Evolutionary conservation across 2,797 vertebrate species (phyloP).

Genomic region (Neosilurus hyrtlii): DNA sequence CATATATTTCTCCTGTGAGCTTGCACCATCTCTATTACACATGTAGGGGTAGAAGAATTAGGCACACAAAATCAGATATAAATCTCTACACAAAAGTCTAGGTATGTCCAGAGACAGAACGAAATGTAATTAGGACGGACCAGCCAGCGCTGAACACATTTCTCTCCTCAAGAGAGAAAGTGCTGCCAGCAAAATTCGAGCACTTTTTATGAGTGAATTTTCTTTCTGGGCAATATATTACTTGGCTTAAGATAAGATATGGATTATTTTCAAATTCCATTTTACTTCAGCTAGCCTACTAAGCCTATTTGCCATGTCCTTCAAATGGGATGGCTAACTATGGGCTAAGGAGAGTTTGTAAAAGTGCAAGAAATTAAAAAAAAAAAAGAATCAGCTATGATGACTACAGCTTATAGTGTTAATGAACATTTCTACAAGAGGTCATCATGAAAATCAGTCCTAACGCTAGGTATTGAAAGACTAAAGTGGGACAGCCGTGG

Average conservation of each 20-base stretch:
- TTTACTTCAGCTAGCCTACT: neutral
- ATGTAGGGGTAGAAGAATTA: slow-evolving; percentile 21
- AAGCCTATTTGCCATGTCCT: slow-evolving; percentile 2
- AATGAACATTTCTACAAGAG: neutral
- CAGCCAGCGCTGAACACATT: slow-evolving; percentile 14
- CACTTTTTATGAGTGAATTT: slow-evolving; percentile 8
- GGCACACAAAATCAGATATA: slow-evolving; percentile 12
- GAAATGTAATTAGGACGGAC: slow-evolving; percentile 15
- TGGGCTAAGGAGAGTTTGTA: neutral
- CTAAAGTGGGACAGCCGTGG: neutral
- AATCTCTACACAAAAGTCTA: neutral
- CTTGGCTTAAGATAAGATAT: slow-evolving; percentile 18
- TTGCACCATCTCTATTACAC: slow-evolving; percentile 5
- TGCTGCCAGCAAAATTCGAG: neutral
- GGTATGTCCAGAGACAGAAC: neutral
- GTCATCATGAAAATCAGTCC: neutral
- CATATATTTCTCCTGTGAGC: slow-evolving; percentile 12
- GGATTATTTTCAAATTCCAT: slow-evolving; percentile 6
- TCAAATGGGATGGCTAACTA: neutral
- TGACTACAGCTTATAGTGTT: neutral
- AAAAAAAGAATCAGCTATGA: neutral
- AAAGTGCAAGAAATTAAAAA: neutral
- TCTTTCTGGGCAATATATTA: slow-evolving; percentile 12
- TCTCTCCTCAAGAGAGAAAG: slow-evolving; percentile 22
- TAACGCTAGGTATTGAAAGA: neutral